phyloP scores from a whole-genome alignment of 2,797 vertebrate species.

The Pipistrellus nathusii region DNA sequence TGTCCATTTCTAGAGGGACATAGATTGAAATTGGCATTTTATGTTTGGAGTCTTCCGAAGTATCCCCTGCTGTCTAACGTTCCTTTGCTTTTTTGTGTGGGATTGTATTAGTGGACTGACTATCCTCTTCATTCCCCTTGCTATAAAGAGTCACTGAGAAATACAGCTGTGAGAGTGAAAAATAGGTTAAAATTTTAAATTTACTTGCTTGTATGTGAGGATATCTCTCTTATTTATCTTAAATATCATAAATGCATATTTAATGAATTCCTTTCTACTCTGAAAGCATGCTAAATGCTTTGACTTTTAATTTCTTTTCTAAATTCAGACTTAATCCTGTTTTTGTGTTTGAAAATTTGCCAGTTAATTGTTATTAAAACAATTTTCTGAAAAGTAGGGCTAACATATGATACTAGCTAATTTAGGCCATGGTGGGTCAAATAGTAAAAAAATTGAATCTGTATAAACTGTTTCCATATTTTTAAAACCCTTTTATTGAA shows the following conservation, averaged over 20 bases:
- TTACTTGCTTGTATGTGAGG: neutral
- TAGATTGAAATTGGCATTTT: neutral
- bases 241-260: neutral
- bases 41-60: neutral
- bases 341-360: slow-evolving; percentile 48
- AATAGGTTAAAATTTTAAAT: neutral
- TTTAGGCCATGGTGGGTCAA: neutral
- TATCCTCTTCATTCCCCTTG: neutral
- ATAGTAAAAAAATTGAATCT: slow-evolving; percentile 45
- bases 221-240: neutral
- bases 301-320: slow-evolving; percentile 45
- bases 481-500: slow-evolving; percentile 28
- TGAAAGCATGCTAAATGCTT: slow-evolving; percentile 51
- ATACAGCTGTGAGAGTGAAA: neutral
- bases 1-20: neutral
- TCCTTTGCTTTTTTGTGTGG: slow-evolving; percentile 22
- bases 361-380: neutral
- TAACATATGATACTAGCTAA: neutral
- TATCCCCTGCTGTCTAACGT: neutral
- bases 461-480: neutral
- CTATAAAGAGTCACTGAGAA: neutral
- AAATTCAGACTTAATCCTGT: neutral
- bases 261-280: slow-evolving; percentile 10
- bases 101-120: neutral
- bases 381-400: neutral